These are phyloP conservation scores for Tenthredo scrophulariae DNA, from an alignment of 2,888 invertebrate genomes.

Conservation along the genomic window DNA sequence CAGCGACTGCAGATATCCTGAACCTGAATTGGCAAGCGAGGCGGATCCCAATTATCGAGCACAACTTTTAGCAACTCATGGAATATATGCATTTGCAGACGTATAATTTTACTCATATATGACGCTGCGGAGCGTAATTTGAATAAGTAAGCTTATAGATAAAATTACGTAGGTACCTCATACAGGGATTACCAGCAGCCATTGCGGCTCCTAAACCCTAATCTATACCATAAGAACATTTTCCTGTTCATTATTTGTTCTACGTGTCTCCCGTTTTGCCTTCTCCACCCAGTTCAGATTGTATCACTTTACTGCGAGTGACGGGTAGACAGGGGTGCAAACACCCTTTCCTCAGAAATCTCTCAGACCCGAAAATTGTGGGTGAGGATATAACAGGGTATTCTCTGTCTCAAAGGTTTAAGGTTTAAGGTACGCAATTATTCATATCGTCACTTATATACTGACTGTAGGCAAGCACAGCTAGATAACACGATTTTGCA, in stretches of 20 bases:
- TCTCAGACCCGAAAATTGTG: conserved; percentile 34
- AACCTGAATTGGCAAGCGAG: conserved; percentile 34
- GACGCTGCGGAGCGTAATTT: neutral
- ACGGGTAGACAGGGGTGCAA: conserved; percentile 25
- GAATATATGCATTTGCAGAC: conserved; percentile 24
- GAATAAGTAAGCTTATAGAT: conserved; percentile 21
- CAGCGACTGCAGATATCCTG: conserved; percentile 38
- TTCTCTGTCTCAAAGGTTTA: conserved; percentile 20
- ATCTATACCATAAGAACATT: conserved; percentile 6
- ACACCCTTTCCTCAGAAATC: conserved; percentile 41
- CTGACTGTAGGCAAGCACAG: neutral
- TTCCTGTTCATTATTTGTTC: conserved; percentile 16
- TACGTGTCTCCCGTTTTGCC: conserved; percentile 16
- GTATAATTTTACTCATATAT: conserved; percentile 9
- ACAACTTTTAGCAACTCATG: conserved; percentile 30
- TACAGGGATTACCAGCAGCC: conserved; percentile 3
- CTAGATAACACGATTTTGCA: neutral
- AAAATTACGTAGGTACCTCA: neutral
- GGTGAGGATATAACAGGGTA: neutral
- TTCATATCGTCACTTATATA: conserved; percentile 36
- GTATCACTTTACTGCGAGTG: conserved; percentile 28
- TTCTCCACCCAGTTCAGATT: neutral
- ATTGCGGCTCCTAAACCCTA: conserved; percentile 6
- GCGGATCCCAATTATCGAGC: conserved; percentile 41
- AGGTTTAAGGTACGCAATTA: conserved; percentile 12